Conservation (phyloP, 2,797 vertebrate genomes). For the Enteromius afrohamiltoni region DNA sequence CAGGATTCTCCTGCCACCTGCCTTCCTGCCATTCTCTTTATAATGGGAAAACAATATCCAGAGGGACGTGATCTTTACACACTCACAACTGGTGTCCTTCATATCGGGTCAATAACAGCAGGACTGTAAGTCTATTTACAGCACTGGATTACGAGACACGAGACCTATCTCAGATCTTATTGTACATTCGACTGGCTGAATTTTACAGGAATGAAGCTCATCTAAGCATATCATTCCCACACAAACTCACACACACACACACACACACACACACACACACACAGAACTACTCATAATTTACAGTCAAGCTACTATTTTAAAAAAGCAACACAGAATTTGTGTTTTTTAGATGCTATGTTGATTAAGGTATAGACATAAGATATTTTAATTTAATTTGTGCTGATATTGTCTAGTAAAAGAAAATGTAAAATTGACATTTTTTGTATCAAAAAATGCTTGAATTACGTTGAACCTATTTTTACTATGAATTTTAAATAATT, state of each 20-base stretch:
- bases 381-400: neutral
- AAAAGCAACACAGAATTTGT: neutral
- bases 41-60: slow-evolving; percentile 2
- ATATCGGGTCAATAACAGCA: slow-evolving; percentile 48
- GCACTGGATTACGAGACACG: slow-evolving; percentile 41
- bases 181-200: slow-evolving; percentile 14
- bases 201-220: slow-evolving; percentile 51
- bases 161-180: slow-evolving; percentile 26
- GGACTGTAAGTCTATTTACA: slow-evolving; percentile 54
- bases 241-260: neutral
- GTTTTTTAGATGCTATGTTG: neutral
- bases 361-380: neutral
- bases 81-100: slow-evolving; percentile 38
- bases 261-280: neutral
- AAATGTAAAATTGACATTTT: neutral
- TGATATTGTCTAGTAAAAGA: neutral
- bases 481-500: neutral
- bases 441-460: neutral
- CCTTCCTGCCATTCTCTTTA: neutral
- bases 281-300: neutral
- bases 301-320: neutral
- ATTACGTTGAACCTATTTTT: neutral
- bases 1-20: no score
- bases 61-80: slow-evolving; percentile 9
- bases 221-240: neutral